Evolutionary conservation across 2,797 vertebrate species (phyloP), one percentile per base, ranked within the genome.

Genomic region (Spinus olivaceus): DNA sequence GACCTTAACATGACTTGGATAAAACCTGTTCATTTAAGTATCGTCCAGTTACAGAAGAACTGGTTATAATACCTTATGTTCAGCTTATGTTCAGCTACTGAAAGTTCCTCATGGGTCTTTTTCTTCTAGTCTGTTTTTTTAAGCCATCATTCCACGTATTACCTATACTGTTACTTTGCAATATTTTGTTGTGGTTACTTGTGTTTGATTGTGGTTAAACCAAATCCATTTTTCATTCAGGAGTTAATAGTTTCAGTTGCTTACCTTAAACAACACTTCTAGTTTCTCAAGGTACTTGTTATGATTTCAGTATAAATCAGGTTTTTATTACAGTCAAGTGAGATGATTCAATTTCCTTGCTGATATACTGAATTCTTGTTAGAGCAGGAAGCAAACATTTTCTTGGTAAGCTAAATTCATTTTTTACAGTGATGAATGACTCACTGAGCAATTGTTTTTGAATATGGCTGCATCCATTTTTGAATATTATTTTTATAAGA

Each of bases 371-470:
- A 91, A 96, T 95, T 86, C 67, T 92, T 94, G 84, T 95, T 94
- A 72, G 70, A 94, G 76, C 89, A 95, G 94, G 94, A 95, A 97
- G 96, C 57, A 97, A 97, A 95, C 71, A 88, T 94, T 96, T 96
- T 96, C 90, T 87, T 70, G 50, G 82, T 93, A 88, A 92, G 76
- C 25, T 93, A 93, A 96, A 93, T 44, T 92, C 30, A 79, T 86
- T 96, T 95, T 94, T 93, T 76, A 88, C 14, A 4, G 49, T 89
- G 80, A 95, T 84, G 93, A 95, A 94, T 97, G 94, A 97, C 79
- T 97, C 95, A 96, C 59, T 94, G 92, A 94, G 81, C 94, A 97
- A 96, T 95, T 41, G 49, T 92, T 96, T 95, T 88, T 95, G 87
- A 96, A 86, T 88, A 49, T 77, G 80, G 49, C n/a, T 76, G 76